Evolutionary conservation across 2,113 vertebrate genomes (phyloP), one percentile per base, ranked within the genome.

Genomic region (Pristiophorus japonicus): DNA sequence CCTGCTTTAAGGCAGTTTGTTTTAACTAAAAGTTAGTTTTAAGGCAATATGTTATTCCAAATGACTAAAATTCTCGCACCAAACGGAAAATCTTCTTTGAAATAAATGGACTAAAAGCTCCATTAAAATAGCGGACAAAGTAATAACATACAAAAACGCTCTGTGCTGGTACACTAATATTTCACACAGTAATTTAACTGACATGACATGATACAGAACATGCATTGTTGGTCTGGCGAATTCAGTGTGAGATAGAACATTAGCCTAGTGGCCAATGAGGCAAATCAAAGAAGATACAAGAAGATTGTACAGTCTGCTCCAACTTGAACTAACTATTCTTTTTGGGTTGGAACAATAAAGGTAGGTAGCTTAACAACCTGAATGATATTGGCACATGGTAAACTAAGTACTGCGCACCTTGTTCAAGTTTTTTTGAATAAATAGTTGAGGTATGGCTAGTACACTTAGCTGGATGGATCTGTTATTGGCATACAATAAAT

Each of bases 401-500:
- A 34, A n/a, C n/a, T 34, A 78, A 47, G 12, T 55, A 55, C 27
- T 62, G 11, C 0, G 4, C 14, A 7, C 7, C 16, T 92, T 38
- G 5, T 92, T 38, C 38, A 38, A 38, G 4, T 14, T 63, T 92
- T n/a, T 65, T 38, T 38, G 8, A 18, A 38, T 20, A 92, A 18
- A 63, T 92, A 38, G 18, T 18, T 59, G 34, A 90, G 1, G 59
- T 38, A n/a, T 92, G 34, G 88, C n/a, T 22, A 11, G 59, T n/a
- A 63, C 18, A 63, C 34, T 63, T 92, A 42, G 16, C 59, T 63
- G 55, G 55, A 38, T 92, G n/a, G 88, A 92, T 38, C 59, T 92
- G 59, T n/a, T 92, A 92, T 92, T 92, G 88, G 59, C 88, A 92
- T 22, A 92, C n/a, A 92, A 92, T 63, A 92, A 91, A 92, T 92